Percentiles rank a stretch among this genome's conserved stretches.
phyloP scores from a whole-genome alignment of 2,113 vertebrate genomes.

The Typhlomys cinereus region DNA sequence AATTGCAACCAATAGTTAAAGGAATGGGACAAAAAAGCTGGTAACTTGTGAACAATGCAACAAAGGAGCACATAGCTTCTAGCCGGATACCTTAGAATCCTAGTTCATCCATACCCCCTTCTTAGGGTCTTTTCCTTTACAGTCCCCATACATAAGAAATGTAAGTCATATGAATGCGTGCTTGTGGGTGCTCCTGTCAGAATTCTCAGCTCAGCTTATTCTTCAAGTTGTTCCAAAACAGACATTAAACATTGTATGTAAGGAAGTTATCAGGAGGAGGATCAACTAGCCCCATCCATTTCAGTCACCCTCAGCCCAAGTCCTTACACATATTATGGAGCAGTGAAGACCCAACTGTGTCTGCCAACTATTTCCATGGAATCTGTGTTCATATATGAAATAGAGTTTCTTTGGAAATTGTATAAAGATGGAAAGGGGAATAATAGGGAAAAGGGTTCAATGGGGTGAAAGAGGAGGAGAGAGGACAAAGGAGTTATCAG shows the following conservation, averaged over 20 bases:
- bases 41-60: background rate
- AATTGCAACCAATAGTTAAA: background rate
- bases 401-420: too few species aligned
- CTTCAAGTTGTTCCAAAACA: background rate
- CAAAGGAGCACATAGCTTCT: background rate
- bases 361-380: background rate
- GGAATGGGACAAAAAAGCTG: background rate
- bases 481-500: too few species aligned
- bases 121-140: background rate
- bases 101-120: background rate
- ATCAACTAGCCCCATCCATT: background rate
- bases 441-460: too few species aligned
- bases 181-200: background rate
- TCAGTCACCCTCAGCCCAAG: conserved; percentile 21
- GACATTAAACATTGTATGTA: background rate
- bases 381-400: background rate
- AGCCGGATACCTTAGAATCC: background rate
- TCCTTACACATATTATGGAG: background rate
- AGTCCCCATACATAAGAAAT: background rate
- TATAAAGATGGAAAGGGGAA: too few species aligned
- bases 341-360: background rate
- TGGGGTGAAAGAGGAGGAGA: too few species aligned
- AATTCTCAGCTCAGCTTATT: background rate
- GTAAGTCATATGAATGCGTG: background rate
- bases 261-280: background rate